These are phyloP conservation scores for Pasiphila rectangulata DNA, from an alignment of 2,888 invertebrate genomes.

Conservation along the genomic window DNA sequence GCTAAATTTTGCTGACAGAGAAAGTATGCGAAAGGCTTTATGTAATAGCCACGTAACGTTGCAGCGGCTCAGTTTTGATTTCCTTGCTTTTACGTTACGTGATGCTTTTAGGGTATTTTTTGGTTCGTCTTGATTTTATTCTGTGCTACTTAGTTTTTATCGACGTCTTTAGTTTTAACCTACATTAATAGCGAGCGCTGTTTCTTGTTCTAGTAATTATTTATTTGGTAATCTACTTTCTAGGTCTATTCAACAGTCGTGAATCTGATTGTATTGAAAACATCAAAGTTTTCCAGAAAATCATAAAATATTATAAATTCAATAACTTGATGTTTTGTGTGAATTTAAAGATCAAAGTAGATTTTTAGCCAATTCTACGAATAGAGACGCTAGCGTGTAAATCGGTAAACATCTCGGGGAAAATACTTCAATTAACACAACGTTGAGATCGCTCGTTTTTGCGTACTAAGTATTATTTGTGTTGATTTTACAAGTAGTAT, in stretches of 20 bases:
- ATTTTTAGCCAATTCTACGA: slow-evolving; percentile 31
- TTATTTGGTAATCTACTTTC: background rate
- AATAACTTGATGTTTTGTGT: background rate
- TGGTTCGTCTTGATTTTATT: slow-evolving; percentile 41
- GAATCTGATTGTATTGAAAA: too few relatives aligned
- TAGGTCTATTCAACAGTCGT: too few relatives aligned
- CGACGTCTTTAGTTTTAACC: background rate
- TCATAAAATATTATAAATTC: too few relatives aligned
- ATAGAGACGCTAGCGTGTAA: slow-evolving; percentile 33
- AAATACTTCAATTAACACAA: slow-evolving; percentile 35
- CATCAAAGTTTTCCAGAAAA: too few relatives aligned
- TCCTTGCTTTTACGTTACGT: slow-evolving; percentile 78
- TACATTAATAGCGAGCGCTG: background rate
- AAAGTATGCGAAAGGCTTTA: slow-evolving; percentile 80
- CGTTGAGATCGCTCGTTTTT: slow-evolving; percentile 19
- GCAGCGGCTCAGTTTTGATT: slow-evolving; percentile 76
- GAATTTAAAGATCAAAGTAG: slow-evolving; percentile 30
- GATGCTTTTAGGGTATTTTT: slow-evolving; percentile 61
- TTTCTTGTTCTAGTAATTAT: background rate
- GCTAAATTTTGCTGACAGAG: slow-evolving; percentile 81
- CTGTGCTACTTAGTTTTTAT: slow-evolving; percentile 22
- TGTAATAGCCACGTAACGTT: slow-evolving; percentile 74
- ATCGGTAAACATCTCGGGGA: slow-evolving; percentile 37
- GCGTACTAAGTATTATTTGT: background rate
- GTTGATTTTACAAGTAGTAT: background rate